Evolutionary conservation across 2,888 invertebrate genomes (phyloP).

Genomic region (Lomographa bimaculata): DNA sequence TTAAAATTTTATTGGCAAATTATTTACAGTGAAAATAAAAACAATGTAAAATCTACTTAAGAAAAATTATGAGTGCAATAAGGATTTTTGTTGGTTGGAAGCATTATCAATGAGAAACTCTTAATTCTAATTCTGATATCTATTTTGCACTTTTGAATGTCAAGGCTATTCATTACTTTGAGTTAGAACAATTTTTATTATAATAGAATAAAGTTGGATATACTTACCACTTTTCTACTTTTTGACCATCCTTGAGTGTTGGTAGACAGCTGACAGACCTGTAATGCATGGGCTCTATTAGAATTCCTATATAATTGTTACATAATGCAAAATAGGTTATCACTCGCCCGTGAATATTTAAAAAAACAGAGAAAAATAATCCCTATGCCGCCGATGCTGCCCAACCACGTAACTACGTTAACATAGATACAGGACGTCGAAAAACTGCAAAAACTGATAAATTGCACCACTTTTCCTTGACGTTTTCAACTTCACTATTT

Average conservation of each 20-base stretch:
- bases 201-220: too few relatives aligned
- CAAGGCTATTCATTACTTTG: too few relatives aligned
- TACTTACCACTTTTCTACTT: slow-evolving; percentile 90
- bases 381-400: slow-evolving; percentile 16
- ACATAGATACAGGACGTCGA: slow-evolving; percentile 34
- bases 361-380: slow-evolving; percentile 10
- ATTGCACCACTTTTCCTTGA: slow-evolving; percentile 55
- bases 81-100: too few relatives aligned
- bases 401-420: slow-evolving; percentile 40
- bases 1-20: too few relatives aligned
- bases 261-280: slow-evolving; percentile 91
- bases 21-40: too few relatives aligned
- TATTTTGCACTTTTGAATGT: slow-evolving; percentile 15
- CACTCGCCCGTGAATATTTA: slow-evolving; percentile 55
- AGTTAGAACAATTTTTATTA: too few relatives aligned
- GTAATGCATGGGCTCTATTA: slow-evolving; percentile 72
- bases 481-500: slow-evolving; percentile 46
- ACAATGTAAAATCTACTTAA: too few relatives aligned
- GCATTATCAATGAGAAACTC: too few relatives aligned
- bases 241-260: slow-evolving; percentile 89
- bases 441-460: slow-evolving; percentile 48
- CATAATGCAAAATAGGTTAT: slow-evolving; percentile 81
- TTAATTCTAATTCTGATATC: too few relatives aligned
- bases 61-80: too few relatives aligned
- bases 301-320: slow-evolving; percentile 72